Evolutionary conservation across 2,888 invertebrate species (phyloP), one percentile per base, ranked within the genome.

Genomic region (Leptothorax acervorum): DNA sequence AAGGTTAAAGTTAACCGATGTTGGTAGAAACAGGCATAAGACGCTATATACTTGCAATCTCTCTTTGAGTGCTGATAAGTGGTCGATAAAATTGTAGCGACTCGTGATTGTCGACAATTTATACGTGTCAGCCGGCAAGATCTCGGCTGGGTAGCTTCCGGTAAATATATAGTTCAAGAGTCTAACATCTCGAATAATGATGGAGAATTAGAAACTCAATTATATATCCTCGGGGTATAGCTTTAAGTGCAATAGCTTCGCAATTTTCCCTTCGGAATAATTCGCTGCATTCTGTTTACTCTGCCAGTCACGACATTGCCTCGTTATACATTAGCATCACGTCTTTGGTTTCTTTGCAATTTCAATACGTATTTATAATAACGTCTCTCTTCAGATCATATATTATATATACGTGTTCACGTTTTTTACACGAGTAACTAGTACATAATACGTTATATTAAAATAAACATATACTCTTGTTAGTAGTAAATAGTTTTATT

Each of bases 161-260:
- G 78, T 82, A 71, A 85, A 66, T 23, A 23, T 23, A 23, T 75
- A 57, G 85, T 18, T 63, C 35, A 73, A 78, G 39, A 75, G 65
- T 39, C 79, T 76, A 83, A 85, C 74, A 71, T 65, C 60, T 76
- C 83, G 82, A 88, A 73, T 90, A 90, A 90, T 87, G 85, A 88
- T 74, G 42, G 82, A 83, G 85, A 87, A 89, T 90, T 89, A 84
- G 86, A 90, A 90, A 90, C 87, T 89, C 90, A 88, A 90, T 90
- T 90, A 90, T 85, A 90, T 82, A 65, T 85, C 42, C 23, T 66
- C 81, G 68, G 62, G 78, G 68, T 83, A 65, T 62, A 60, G 28
- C 76, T 85, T 83, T 87, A 87, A 71, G 18, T 71, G 79, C 86
- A 85, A 88, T 89, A 84, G 84, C 86, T 84, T 82, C 79, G 86